phyloP scores from a whole-genome alignment of 2,888 invertebrate species.

The Agriopis aurantiaria region DNA sequence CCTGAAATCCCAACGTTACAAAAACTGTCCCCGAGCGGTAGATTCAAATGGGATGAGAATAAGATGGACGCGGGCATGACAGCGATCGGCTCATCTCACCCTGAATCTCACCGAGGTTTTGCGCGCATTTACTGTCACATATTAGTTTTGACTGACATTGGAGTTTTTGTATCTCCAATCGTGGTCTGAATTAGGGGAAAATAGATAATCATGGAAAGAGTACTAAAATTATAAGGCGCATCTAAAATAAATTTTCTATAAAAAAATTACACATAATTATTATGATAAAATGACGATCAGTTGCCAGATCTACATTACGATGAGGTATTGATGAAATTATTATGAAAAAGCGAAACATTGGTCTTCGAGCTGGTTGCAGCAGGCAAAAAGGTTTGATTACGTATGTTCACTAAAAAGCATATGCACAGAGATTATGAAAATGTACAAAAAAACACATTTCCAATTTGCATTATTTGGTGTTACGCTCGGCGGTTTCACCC shows the following conservation, averaged over 20 bases:
- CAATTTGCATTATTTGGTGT: no score
- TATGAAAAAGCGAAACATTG: no score
- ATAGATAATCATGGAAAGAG: background rate
- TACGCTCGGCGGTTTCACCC: no score
- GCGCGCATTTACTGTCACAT: constrained; percentile 17
- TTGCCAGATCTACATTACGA: no score
- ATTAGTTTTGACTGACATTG: constrained; percentile 11
- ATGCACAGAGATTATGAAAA: no score
- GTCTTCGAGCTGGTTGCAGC: no score
- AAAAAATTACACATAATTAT: no score
- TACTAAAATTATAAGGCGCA: background rate
- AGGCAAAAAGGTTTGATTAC: no score
- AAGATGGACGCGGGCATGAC: constrained; percentile 83
- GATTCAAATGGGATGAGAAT: constrained; percentile 85
- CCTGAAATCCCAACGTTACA: constrained; percentile 59
- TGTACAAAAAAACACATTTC: no score
- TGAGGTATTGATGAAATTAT: no score
- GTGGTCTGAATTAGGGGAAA: background rate
- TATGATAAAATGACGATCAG: no score
- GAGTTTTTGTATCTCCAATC: background rate
- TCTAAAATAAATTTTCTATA: background rate
- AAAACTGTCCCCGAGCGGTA: constrained; percentile 71
- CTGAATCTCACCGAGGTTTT: constrained; percentile 68
- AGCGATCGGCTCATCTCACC: constrained; percentile 75
- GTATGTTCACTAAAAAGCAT: no score